Base-by-base conservation (phyloP, 2,888 invertebrate genomes). In the Pachymerium ferrugineum region DNA sequence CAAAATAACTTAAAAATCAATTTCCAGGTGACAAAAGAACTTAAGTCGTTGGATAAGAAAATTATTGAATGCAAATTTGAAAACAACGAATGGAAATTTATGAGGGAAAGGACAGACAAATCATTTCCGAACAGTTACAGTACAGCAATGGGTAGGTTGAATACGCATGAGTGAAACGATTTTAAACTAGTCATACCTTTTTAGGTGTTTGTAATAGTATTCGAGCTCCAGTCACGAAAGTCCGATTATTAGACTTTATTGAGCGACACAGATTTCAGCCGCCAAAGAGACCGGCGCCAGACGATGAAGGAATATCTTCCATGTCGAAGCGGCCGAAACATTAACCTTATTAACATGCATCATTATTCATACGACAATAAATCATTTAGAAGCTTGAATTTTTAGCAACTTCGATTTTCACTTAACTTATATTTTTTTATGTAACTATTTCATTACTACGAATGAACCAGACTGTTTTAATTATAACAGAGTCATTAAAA, bases 21-120 rank as follows among this genome's bases (percentile, higher is more conserved):
- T 33, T 77, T 76, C 22, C 76, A 83, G 81, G 80, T 82, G n/a
- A 91, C 88, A 0, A 94, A 91, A 81, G 87, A 88, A 0, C 80
- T 96, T 4, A 89, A 89, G 78, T 88, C 91, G 38, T 85, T 93
- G 71, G 87, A 99, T 84, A 91, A 91, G 79, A 97, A 97, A 85
- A 99, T 99, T 74, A 88, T 99, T 72, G 99, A 99, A 85, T 99
- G 99, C 83, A 91, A 89, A 79, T 89, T 85, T 79, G 86, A 88
- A 38, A 79, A 79, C 6, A 79, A 79, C 33, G 85, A 88, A 77
- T 99, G 99, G 99, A 87, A 89, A 72, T 96, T 93, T 81, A 93
- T 99, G 93, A 87, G 98, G 74, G 93, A 96, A 82, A 86, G 99
- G 77, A 95, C 93, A 0, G 99, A 99, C 83, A 99, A 99, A 84